Evolutionary conservation across 2,797 vertebrate genomes (phyloP).

Genomic region (Pseudochirops cupreus): DNA sequence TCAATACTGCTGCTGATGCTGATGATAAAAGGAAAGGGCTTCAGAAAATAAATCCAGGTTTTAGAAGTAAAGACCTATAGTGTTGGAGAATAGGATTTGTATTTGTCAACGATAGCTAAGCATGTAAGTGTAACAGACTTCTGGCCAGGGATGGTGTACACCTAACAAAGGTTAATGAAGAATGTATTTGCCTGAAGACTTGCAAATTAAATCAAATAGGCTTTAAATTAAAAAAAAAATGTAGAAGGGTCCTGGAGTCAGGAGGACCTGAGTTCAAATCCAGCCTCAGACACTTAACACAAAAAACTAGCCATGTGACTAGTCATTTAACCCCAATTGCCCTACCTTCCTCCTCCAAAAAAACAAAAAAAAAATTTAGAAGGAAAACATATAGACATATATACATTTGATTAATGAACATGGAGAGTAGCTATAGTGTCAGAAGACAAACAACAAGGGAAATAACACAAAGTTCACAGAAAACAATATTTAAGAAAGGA

Average conservation of each 20-base stretch:
- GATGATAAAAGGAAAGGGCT: background rate
- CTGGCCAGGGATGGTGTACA: background rate
- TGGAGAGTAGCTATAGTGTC: background rate
- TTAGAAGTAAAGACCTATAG: background rate
- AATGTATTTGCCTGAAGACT: background rate
- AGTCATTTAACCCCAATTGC: no score
- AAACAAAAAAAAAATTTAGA: background rate
- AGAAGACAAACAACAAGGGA: background rate
- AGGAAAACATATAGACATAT: background rate
- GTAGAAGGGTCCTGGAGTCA: background rate
- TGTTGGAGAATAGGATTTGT: background rate
- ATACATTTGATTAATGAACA: background rate
- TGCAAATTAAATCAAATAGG: background rate
- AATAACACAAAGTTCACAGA: background rate
- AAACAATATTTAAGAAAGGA: background rate
- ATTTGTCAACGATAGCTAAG: background rate
- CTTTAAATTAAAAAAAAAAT: background rate
- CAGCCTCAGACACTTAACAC: no score
- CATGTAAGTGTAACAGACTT: background rate
- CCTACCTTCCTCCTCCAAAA: no score
- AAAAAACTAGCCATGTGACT: no score
- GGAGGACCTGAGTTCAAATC: no score
- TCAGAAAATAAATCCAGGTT: background rate
- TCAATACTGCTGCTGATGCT: background rate
- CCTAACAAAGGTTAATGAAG: background rate